Conservation (phyloP, 2,888 invertebrate genomes). For the Dioctria linearis region DNA sequence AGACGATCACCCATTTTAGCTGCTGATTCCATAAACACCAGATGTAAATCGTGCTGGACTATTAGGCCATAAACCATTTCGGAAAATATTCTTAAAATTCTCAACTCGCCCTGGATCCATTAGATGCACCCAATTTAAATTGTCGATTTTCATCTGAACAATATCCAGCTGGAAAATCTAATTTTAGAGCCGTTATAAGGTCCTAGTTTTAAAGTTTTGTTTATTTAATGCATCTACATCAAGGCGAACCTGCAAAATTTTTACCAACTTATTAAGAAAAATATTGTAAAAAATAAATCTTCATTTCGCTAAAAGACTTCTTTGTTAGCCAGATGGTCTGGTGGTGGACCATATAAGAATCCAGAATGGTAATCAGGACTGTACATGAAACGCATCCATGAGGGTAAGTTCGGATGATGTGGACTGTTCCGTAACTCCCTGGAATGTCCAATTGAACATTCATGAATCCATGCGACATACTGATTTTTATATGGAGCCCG, state of each 20-base stretch:
- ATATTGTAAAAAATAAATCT: not conserved
- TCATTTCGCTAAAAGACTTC: constrained; percentile 62
- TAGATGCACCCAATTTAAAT: constrained; percentile 90
- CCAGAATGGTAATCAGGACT: constrained; percentile 84
- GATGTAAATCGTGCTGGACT: constrained; percentile 82
- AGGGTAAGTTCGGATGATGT: constrained; percentile 86
- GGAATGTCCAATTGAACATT: constrained; percentile 84
- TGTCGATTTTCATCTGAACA: constrained; percentile 90
- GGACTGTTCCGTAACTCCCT: constrained; percentile 68
- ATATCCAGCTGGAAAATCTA: constrained; percentile 83
- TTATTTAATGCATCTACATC: constrained; percentile 85
- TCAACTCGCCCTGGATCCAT: constrained; percentile 83
- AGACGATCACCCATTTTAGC: constrained; percentile 87
- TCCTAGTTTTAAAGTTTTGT: constrained; percentile 83
- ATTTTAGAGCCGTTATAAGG: constrained; percentile 76
- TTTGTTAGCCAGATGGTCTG: constrained; percentile 74
- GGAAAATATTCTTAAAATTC: constrained; percentile 83
- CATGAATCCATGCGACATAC: constrained; percentile 73
- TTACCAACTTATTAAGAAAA: not conserved
- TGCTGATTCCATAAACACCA: constrained; percentile 89
- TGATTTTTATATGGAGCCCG: too few species aligned
- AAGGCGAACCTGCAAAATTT: constrained; percentile 71
- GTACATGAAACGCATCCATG: constrained; percentile 89
- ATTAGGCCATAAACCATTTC: constrained; percentile 83
- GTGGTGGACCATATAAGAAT: constrained; percentile 89